Base-by-base conservation (phyloP, 2,797 vertebrate genomes). In the Ambastaia sidthimunki region DNA sequence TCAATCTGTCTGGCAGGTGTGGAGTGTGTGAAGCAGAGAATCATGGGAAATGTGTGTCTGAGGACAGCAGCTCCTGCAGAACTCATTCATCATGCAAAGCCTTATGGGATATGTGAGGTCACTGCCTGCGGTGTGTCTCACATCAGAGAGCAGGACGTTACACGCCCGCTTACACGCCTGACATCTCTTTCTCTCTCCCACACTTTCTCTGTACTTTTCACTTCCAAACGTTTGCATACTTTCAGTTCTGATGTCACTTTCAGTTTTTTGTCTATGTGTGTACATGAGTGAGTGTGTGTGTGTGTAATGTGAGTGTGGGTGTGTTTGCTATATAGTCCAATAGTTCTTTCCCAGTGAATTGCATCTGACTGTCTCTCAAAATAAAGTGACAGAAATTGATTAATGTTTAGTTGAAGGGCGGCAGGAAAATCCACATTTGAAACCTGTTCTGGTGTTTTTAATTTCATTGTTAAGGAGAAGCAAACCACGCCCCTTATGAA, bases 41-140 rank as follows among this genome's bases (percentile, higher is more conserved):
- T 54, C 31, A 44, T 59, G 65, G 76, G 48, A 67, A 63, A 73
- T 65, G 62, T 74, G 77, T 21, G 72, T 21, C 37, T 52, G 55
- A 65, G 76, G 80, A 71, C 74, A 18, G 34, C 55, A 74, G 83
- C 67, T 73, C 63, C 68, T 80, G 69, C 62, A 73, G 75, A 23
- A 54, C 70, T 79, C 81, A 85, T 85, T 82, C 71, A 85, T 85
- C 84, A 85, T 85, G 74, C 74, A 78, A 65, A 69, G 84, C 66
- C 74, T 85, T 78, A 70, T 84, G 83, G 83, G 75, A 82, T 82
- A 66, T 23, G 63, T 74, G 74, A 74, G 77, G 80, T 82, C 68
- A 74, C 60, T 55, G 77, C 77, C 80, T 85, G 84, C 82, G 71
- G 65, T 57, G 16, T 48, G 67, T 82, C 71, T 54, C 60, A 52